Base-by-base conservation (phyloP, 2,113 vertebrate genomes). In the Chascanopsetta lugubris region DNA sequence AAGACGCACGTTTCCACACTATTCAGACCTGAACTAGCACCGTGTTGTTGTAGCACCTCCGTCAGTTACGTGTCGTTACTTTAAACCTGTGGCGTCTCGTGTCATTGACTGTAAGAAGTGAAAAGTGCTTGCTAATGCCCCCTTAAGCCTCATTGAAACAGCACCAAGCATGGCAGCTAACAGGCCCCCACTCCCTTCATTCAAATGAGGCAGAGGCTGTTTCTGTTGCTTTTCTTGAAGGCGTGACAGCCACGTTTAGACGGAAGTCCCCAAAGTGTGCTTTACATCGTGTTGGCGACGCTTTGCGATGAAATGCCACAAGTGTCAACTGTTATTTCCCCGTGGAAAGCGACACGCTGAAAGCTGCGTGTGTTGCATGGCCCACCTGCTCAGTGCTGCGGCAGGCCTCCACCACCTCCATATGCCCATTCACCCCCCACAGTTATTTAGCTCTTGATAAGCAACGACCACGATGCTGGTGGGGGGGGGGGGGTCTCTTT, bases 61-160 rank as follows among this genome's bases (percentile, higher is more conserved):
- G 9, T 10, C 15, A 8, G 6, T 10, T 17, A 3, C 1, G 21
- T 21, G 46, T 9, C 53, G 22, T 18, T 49, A 45, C 68, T 27
- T 26, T 4, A 53, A 59, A 56, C 15, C 26, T 25, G 3, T 34
- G 9, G 32, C 32, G 25, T 2, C 60, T 75, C 64, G 65, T 84
- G 87, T 87, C 84, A 86, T 88, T 90, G 81, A 80, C 27, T 60
- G 63, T 49, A 58, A 77, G 67, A 65, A 24, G 27, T 59, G 25
- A 82, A 88, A 89, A 87, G 82, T 89, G 85, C 87, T 90, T 78
- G 86, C 83, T 90, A 90, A 89, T 88, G 83, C 85, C 74, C 72
- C 71, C 65, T 32, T 80, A 85, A 88, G 85, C 82, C 85, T 54
- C 83, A 90, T 75, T 91, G 87, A 88, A 87, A 72, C 77, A 46